Percentiles rank a stretch among this genome's conserved stretches.
Evolutionary conservation across 2,113 vertebrate species (phyloP).

Genomic region (Hydrochoerus hydrochaeris): DNA sequence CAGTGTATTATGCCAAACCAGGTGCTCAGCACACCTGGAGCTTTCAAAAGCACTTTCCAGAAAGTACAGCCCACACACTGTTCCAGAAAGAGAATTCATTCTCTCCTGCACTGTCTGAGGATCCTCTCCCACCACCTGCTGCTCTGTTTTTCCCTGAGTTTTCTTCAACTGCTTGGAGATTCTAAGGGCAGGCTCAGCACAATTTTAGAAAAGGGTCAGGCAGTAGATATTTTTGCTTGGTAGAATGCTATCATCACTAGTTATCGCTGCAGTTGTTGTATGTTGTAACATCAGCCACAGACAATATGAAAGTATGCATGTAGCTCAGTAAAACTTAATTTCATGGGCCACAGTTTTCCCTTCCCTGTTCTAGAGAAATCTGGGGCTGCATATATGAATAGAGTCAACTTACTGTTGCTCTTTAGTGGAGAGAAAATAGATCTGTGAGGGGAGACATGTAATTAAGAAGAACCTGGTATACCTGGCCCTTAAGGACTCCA

Average conservation of each 20-base stretch:
- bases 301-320: fast-evolving
- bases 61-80: fast-evolving
- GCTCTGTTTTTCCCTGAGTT: neutral
- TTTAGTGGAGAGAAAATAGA: neutral
- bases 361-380: neutral
- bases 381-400: neutral
- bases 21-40: fast-evolving
- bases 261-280: neutral
- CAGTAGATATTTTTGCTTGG: fast-evolving
- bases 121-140: neutral
- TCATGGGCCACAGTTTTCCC: neutral
- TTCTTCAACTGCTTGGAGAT: neutral
- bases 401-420: neutral
- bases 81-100: fast-evolving
- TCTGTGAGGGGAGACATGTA: neutral
- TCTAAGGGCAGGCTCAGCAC: neutral
- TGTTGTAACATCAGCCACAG: neutral
- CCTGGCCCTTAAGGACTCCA: neutral
- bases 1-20: neutral
- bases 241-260: fast-evolving
- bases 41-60: neutral
- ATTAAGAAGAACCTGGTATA: neutral
- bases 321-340: neutral
- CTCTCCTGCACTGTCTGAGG: fast-evolving
- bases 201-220: neutral